Percentiles rank a stretch among this genome's conserved stretches.
phyloP scores from a whole-genome alignment of 2,888 invertebrate species.

The Pemphredon lugubris region DNA sequence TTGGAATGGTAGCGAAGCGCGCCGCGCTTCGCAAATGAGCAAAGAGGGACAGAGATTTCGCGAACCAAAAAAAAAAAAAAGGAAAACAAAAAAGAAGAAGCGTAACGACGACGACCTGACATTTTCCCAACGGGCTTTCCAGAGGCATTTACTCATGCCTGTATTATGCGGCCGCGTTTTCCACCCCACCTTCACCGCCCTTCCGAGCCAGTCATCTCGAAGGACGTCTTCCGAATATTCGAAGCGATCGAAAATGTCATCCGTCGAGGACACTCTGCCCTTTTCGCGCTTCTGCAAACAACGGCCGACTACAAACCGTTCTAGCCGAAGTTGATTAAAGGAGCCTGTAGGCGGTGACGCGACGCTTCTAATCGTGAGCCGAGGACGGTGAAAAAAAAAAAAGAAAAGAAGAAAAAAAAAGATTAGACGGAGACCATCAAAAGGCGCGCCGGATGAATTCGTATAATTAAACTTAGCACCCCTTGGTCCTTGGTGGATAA shows the following conservation, averaged over 20 bases:
- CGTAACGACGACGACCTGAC: conserved; percentile 32
- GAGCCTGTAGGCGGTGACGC: conserved; percentile 35
- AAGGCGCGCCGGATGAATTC: conserved; percentile 24
- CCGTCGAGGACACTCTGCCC: conserved; percentile 34
- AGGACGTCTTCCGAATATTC: conserved; percentile 52
- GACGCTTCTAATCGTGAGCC: conserved; percentile 18
- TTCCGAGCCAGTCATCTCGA: conserved; percentile 22
- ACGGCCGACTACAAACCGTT: conserved; percentile 25
- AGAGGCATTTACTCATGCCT: conserved; percentile 18
- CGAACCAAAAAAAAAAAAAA: no score
- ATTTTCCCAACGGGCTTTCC: conserved; percentile 47
- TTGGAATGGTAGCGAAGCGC: no score
- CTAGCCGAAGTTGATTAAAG: conserved; percentile 58
- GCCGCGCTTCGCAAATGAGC: no score
- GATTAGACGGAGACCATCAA: conserved; percentile 5
- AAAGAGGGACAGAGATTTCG: no score
- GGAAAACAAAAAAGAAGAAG: neutral
- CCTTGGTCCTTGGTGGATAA: neutral
- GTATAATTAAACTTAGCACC: conserved; percentile 23
- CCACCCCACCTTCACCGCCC: no score
- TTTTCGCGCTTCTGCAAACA: conserved; percentile 43
- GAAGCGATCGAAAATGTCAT: conserved; percentile 59
- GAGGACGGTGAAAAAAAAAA: conserved; percentile 9
- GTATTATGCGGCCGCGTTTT: conserved; percentile 19
- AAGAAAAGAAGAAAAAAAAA: neutral